Base-by-base conservation (phyloP, 1,140 invertebrate genomes). In the Popillia japonica region DNA sequence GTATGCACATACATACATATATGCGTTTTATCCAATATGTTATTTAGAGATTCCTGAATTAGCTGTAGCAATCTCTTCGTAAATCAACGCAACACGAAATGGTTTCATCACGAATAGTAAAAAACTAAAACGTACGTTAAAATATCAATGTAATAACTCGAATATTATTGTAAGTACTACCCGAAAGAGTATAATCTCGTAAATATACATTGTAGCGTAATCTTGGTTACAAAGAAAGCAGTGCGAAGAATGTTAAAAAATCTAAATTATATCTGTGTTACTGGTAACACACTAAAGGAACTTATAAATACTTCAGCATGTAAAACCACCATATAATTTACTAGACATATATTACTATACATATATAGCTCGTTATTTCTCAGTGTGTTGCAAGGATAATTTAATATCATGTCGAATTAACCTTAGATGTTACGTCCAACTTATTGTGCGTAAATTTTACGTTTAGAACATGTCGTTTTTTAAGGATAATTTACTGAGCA, bases 381-480 rank as follows among this genome's bases (percentile, higher is more conserved):
- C 72, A 34, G 72, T 74, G 72, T 74, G 72, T 41, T 74, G 41
- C 41, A 74, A 74, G 41, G 72, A 74, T 74, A 74, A 74, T 74
- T 74, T 74, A 74, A 74, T 74, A 74, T 74, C 72, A 74, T 41
- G 72, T 74, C 41, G 72, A 74, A 74, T 74, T 74, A 74, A 74
- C 72, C 41, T 74, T 40, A 74, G 72, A 74, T 74, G 72, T 74
- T 41, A 74, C 61, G 22, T 68, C 22, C 61, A 68, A 68, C 61
- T 40, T 42, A 68, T 68, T 68, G 64, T 27, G 41, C 34, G 41
- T 74, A 41, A 74, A 74, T 74, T 44, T 74, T 74, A 74, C 41
- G 72, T 74, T 74, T 34, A 74, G 17, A n/a, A 20, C 41, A 74
- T n/a, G 72, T 41, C 34, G 72, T 74, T 74, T 74, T 68, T 74